These are phyloP conservation scores for Uropetala carovei DNA, from an alignment of 2,888 invertebrate genomes.

Conservation along the genomic window DNA sequence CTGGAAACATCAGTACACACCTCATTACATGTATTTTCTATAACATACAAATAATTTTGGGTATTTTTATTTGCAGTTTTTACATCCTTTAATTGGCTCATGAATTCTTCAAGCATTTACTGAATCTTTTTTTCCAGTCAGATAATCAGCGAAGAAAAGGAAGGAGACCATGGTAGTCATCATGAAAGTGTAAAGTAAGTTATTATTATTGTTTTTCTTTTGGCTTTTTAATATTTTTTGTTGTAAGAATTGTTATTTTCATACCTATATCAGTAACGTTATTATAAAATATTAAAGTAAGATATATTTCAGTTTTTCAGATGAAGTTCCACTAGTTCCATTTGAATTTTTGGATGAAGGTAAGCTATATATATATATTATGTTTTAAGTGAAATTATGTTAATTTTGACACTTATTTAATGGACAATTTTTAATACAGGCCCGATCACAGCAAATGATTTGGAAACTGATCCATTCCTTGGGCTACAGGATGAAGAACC, in stretches of 20 bases:
- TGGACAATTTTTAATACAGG: constrained; percentile 70
- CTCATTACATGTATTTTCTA: constrained; percentile 49
- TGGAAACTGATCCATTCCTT: constrained; percentile 89
- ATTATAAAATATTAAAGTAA: constrained; percentile 38
- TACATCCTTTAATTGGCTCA: constrained; percentile 64
- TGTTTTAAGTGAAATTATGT: not conserved
- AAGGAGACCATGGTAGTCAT: constrained; percentile 77
- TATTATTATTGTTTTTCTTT: constrained; percentile 65
- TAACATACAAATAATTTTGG: constrained; percentile 58
- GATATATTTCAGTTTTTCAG: constrained; percentile 79
- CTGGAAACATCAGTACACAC: constrained; percentile 43
- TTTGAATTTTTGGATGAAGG: constrained; percentile 85
- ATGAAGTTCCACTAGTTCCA: constrained; percentile 82
- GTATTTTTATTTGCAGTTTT: constrained; percentile 63
- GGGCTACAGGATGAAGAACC: constrained; percentile 90
- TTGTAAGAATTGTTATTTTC: constrained; percentile 59
- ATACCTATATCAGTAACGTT: constrained; percentile 67
- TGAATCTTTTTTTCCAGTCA: constrained; percentile 77
- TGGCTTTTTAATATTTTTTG: constrained; percentile 60
- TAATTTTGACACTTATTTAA: not conserved
- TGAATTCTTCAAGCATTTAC: constrained; percentile 64
- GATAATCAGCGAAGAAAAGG: constrained; percentile 82
- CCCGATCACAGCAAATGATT: constrained; percentile 84
- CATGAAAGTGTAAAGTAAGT: constrained; percentile 78
- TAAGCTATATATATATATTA: constrained; percentile 67